Evolutionary conservation across 1,140 invertebrate species (phyloP).

Genomic region (Prorops nasuta): DNA sequence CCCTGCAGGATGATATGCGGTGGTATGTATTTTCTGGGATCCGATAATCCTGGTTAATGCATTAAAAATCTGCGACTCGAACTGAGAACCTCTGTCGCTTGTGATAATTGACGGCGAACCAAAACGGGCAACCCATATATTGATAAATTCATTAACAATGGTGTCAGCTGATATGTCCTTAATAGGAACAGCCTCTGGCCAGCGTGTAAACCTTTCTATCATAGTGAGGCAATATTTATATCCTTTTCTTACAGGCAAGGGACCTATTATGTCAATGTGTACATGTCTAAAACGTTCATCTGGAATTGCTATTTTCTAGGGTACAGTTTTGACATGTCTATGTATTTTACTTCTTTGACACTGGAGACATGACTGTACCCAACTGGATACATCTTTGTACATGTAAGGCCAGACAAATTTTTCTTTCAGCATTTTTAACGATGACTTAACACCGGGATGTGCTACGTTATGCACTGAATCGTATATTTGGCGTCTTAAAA

Average conservation of each 20-base stretch:
- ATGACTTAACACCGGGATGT: conserved; percentile 28
- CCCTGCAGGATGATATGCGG: conserved; percentile 37
- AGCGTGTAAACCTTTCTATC: conserved; percentile 34
- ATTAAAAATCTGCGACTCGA: not conserved
- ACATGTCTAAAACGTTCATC: not conserved
- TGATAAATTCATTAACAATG: conserved; percentile 32
- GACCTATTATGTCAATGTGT: not conserved
- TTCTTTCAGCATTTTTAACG: conserved; percentile 3
- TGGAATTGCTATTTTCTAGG: not conserved
- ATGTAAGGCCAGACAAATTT: conserved; percentile 23
- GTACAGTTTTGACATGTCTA: not conserved
- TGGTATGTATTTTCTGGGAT: conserved; percentile 24
- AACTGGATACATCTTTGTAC: conserved; percentile 16
- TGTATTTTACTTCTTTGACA: conserved; percentile 9
- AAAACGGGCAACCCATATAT: conserved; percentile 40
- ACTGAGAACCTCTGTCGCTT: conserved; percentile 6
- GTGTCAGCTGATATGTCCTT: conserved; percentile 37
- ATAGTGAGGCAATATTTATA: conserved; percentile 23
- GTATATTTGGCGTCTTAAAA: conserved; percentile 17
- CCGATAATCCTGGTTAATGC: conserved; percentile 26
- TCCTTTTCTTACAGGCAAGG: not conserved
- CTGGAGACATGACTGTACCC: conserved; percentile 16
- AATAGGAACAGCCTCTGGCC: conserved; percentile 32
- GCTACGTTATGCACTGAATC: conserved; percentile 19
- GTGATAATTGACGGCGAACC: conserved; percentile 35